Evolutionary conservation across 2,888 invertebrate species (phyloP), one percentile per base, ranked within the genome.

Genomic region (Callyntrura sp.): DNA sequence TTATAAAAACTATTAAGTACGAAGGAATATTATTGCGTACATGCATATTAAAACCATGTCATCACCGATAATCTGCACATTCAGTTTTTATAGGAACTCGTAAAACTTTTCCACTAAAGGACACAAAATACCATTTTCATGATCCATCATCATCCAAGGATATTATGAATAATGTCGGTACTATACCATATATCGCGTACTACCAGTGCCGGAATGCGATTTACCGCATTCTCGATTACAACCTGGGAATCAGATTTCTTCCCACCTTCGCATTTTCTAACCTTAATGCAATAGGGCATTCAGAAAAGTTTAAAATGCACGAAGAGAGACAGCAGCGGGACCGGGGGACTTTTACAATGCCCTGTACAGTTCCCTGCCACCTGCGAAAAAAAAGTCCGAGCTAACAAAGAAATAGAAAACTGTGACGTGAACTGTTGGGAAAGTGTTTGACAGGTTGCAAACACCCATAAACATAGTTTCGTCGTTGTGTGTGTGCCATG

Each of bases 361-460:
- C 2, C 35, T 35, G 65, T 48, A 28, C n/a, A 25, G 62, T 25
- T 65, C 28, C 65, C 70, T 43, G 2, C 2, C 70, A 70, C n/a
- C n/a, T n/a, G n/a, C 43, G 81, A 45, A 45, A 70, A 17, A 70
- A 14, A 62, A 35, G 43, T 17, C 28, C 45, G 35, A 6, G 25
- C 45, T 65, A 84, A 62, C 20, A 62, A 20, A 45, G 60, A 28
- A 70, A 62, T 43, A 45, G 60, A 28, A 70, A 70, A 48, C 5
- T 0, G 3, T 25, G 43, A 48, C 48, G 35, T 48, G 14, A 14
- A 76, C 76, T 76, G 65, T 65, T 8, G 12, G 1, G 43, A 45
- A 84, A 68, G 70, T 84, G 48, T 55, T 84, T 84, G 84, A 68
- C 84, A 84, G 68, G 70, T 68, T 84, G 55, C 70, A 84, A 68